Conservation (phyloP, 2,113 vertebrate species). For the Callithrix jacchus region DNA sequence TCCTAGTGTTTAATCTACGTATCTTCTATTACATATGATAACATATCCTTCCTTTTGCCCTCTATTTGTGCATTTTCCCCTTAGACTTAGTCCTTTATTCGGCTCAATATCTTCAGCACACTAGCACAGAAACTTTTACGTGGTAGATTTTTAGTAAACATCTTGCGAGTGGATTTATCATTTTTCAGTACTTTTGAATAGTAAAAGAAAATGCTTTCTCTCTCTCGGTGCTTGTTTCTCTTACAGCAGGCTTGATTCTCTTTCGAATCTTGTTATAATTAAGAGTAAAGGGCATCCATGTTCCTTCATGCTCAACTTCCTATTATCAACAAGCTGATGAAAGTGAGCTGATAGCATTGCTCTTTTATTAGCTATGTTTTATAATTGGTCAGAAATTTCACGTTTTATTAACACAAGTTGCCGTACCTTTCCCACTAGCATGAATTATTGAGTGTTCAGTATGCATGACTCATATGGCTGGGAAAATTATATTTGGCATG, state of each 20-base stretch:
- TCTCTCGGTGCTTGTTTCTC: not conserved
- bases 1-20: not conserved
- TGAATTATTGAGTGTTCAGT: constrained; percentile 37
- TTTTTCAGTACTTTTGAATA: not conserved
- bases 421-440: not conserved
- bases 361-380: not conserved
- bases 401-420: constrained; percentile 28
- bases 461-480: not conserved
- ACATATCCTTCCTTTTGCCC: not conserved
- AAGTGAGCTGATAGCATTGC: not conserved
- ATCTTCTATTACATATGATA: not conserved
- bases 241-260: not conserved
- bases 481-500: constrained; percentile 48
- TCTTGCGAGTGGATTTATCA: not conserved
- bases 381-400: constrained; percentile 28
- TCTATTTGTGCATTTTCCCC: not conserved
- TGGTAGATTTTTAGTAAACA: not conserved
- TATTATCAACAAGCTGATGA: not conserved
- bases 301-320: not conserved
- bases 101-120: not conserved
- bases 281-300: not conserved
- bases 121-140: not conserved
- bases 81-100: not conserved
- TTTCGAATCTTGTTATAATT: not conserved
- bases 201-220: not conserved